Conservation (phyloP, 2,888 invertebrate species). For the Drosophila pegasa region DNA sequence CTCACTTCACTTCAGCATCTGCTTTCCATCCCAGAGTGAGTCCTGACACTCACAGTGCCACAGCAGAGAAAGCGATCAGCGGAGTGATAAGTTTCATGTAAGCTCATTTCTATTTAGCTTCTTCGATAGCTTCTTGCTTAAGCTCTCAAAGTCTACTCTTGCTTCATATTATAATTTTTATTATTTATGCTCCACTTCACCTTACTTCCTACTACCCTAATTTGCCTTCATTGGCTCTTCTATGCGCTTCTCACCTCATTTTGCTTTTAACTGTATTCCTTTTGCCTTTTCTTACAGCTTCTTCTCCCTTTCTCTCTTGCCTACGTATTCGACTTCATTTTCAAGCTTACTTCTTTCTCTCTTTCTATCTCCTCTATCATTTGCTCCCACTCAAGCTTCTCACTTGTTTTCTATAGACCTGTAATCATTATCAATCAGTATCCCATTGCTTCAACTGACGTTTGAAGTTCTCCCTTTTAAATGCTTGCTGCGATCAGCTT, state of each 20-base stretch:
- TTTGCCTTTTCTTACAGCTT: background rate
- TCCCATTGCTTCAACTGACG: slow-evolving; percentile 4
- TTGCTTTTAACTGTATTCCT: background rate
- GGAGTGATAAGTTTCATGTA: background rate
- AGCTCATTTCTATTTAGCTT: background rate
- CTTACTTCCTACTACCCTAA: background rate
- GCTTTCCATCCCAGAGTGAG: no score
- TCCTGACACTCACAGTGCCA: no score
- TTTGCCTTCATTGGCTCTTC: background rate
- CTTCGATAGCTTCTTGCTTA: background rate
- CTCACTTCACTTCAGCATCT: background rate
- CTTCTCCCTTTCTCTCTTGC: background rate
- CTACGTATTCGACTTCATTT: background rate
- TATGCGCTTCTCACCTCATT: background rate
- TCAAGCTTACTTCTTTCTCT: no score
- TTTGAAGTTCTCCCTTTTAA: background rate
- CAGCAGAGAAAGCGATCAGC: background rate
- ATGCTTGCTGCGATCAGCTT: background rate
- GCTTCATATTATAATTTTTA: background rate
- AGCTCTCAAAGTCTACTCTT: background rate
- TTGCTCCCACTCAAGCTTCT: background rate
- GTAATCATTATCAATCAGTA: background rate
- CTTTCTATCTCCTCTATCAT: background rate
- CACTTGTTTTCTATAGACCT: background rate
- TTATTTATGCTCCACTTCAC: no score